Conservation (phyloP, 2,113 vertebrate species). For the Oncorhynchus masou region DNA sequence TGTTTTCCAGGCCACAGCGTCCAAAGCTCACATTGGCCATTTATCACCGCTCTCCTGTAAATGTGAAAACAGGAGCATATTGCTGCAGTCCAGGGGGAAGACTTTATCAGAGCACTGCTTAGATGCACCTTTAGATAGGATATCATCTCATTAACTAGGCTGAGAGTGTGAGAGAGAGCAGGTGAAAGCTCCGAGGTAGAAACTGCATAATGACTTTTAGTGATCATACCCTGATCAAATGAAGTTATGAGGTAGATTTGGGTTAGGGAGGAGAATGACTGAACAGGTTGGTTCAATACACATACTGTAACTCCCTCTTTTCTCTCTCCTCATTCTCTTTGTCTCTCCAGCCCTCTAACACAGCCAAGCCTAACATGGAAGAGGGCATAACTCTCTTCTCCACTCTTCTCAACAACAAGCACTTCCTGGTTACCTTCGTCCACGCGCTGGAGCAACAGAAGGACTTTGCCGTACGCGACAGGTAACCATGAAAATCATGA, state of each 20-base stretch:
- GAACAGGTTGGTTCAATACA: too few species aligned
- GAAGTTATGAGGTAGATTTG: too few species aligned
- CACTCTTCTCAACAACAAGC: constrained; percentile 94
- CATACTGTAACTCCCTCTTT: constrained; percentile 15
- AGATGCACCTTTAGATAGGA: constrained; percentile 23
- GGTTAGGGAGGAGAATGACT: too few species aligned
- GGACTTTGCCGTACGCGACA: constrained; percentile 95
- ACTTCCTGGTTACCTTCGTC: constrained; percentile 94
- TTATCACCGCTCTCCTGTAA: constrained; percentile 75
- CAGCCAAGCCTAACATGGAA: constrained; percentile 83
- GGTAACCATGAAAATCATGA: constrained; percentile 67
- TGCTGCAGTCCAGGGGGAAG: constrained; percentile 69
- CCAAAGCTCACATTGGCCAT: constrained; percentile 73
- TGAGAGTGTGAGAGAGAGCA: neutral
- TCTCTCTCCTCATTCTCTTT: neutral
- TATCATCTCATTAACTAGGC: neutral
- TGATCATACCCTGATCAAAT: constrained; percentile 11
- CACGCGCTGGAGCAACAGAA: constrained; percentile 96
- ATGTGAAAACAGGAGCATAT: constrained; percentile 63
- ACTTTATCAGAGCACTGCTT: constrained; percentile 59
- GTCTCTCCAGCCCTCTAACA: constrained; percentile 75
- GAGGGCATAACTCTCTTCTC: constrained; percentile 93
- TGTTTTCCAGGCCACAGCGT: constrained; percentile 73
- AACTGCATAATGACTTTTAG: constrained; percentile 33
- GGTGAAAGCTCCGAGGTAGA: neutral